Conservation (phyloP, 2,113 vertebrate species). For the Coregonus clupeaformis region DNA sequence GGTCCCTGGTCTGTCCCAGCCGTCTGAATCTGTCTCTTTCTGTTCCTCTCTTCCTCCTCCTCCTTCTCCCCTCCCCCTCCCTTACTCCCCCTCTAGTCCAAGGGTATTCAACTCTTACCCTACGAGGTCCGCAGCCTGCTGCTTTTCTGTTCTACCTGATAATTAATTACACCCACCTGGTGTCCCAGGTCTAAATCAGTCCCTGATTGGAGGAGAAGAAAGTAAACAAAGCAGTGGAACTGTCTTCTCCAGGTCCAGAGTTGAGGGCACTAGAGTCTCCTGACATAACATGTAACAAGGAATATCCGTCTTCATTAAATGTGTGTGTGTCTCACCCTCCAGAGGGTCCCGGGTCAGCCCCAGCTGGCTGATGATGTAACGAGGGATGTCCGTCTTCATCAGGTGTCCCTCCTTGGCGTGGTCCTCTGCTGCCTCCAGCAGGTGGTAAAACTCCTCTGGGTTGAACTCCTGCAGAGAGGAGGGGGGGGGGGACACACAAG, state of each 20-base stretch:
- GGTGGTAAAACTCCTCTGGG: constrained; percentile 98
- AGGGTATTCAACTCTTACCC: too few relatives aligned
- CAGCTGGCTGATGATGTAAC: constrained; percentile 94
- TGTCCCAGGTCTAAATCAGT: too few relatives aligned
- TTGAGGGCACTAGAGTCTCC: too few relatives aligned
- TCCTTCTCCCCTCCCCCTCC: not conserved
- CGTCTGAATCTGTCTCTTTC: not conserved
- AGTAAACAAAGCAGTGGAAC: too few relatives aligned
- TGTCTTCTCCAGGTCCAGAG: too few relatives aligned
- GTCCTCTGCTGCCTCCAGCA: constrained; percentile 97
- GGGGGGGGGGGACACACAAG: not conserved
- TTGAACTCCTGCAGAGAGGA: constrained; percentile 86
- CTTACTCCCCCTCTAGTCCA: not conserved
- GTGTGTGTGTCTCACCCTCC: constrained; percentile 79
- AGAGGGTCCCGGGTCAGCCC: constrained; percentile 97
- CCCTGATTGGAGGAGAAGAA: too few relatives aligned
- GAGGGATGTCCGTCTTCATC: constrained; percentile 97
- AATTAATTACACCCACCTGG: too few relatives aligned
- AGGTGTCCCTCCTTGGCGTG: constrained; percentile 97
- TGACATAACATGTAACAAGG: too few relatives aligned
- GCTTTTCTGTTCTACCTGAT: too few relatives aligned
- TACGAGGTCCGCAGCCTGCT: too few relatives aligned
- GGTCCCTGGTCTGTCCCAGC: not conserved
- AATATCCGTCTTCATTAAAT: too few relatives aligned
- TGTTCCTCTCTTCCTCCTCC: not conserved